Base-by-base conservation (phyloP, 2,888 invertebrate genomes). In the Nysson spinosus region DNA sequence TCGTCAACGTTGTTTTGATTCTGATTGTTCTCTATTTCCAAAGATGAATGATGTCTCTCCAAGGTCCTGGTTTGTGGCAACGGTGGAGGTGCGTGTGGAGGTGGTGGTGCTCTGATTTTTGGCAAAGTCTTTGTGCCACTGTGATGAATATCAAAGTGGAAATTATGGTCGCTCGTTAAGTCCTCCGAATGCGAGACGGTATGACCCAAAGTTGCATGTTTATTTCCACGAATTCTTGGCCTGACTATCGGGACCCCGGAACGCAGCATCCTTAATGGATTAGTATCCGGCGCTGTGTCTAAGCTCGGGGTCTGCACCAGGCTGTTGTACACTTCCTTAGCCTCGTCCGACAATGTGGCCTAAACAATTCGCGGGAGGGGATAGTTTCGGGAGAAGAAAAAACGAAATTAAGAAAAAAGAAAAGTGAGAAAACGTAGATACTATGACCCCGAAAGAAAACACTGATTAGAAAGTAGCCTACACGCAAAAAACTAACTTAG, bases 301-400 rank as follows among this genome's bases (percentile, higher is more conserved):
- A 84, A 72, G 80, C 70, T 81, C 3, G 89, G 88, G 72, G 89
- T 87, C 84, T 97, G 97, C 51, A 99, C 96, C 47, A 99, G 89
- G 78, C 95, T 94, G 82, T 95, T 94, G 89, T 99, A 99, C 0
- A 97, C 98, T 82, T 95, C 92, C 84, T 96, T 96, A 40, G 96
- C 95, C 87, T 97, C 96, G 81, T 94, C 94, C 12, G 95, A 95
- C 78, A 97, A 90, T 20, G 93, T 93, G 20, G 93, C 92, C 96
- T 96, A 89, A 57, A 89, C 88, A 85, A 83, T 79, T 75, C 77
- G 80, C 75, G 82, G 80, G 76, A 79, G 66, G 72, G 72, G 75
- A 78, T 75, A 71, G 79, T 78, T 79, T 80, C 69, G 78, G 77
- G 78, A 81, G 69, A 77, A 79, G 57, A 80, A 69, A 61, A 69